phyloP scores from a whole-genome alignment of 2,888 invertebrate genomes.

The Tachystola acroxantha region DNA sequence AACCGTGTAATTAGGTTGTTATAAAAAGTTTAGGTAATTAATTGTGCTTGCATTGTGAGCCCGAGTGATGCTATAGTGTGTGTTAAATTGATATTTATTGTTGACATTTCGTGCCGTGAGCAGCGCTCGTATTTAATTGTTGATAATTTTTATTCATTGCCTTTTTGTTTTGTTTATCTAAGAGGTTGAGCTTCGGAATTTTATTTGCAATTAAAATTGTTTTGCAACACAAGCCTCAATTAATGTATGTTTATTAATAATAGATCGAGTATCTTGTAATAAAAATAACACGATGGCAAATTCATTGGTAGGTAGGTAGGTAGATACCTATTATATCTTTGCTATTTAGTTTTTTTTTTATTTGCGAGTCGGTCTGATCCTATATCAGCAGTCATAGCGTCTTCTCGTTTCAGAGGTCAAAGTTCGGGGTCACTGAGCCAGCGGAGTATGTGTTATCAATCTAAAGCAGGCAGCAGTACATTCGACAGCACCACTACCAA shows the following conservation, averaged over 20 bases:
- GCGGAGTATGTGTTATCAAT: too few relatives aligned
- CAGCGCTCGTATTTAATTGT: constrained; percentile 42
- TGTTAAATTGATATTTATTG: constrained; percentile 67
- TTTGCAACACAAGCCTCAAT: not conserved
- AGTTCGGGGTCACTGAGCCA: too few relatives aligned
- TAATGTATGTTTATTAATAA: not conserved
- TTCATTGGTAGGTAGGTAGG: too few relatives aligned
- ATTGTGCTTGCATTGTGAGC: constrained; percentile 47
- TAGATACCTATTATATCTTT: too few relatives aligned
- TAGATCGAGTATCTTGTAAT: too few relatives aligned
- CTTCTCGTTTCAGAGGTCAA: too few relatives aligned
- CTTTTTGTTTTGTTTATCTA: constrained; percentile 20
- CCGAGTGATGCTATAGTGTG: constrained; percentile 37
- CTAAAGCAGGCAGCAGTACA: too few relatives aligned
- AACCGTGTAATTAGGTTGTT: constrained; percentile 63
- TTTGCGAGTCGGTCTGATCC: too few relatives aligned
- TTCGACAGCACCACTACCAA: too few relatives aligned
- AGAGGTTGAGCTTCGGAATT: constrained; percentile 20
- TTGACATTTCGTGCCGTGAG: constrained; percentile 59
- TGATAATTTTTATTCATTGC: constrained; percentile 31
- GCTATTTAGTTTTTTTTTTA: too few relatives aligned
- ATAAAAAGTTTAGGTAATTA: constrained; percentile 69
- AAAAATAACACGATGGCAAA: too few relatives aligned
- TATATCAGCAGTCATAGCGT: too few relatives aligned
- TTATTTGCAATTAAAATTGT: constrained; percentile 24